Base-by-base conservation (phyloP, 2,888 invertebrate species). In the Perizoma flavofasciatum region DNA sequence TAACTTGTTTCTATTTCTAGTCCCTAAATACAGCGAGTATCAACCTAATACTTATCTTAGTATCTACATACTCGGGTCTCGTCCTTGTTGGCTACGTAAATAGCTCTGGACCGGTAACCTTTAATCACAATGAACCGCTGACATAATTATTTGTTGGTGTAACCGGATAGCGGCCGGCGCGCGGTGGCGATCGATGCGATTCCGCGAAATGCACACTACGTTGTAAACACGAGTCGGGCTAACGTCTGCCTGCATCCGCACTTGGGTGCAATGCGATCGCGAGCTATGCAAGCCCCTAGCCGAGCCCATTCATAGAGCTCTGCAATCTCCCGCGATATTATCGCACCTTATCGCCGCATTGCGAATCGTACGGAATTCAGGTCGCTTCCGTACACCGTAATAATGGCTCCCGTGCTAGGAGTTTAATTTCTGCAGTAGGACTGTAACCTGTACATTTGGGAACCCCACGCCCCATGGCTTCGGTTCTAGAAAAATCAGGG, bases 401-500 rank as follows among this genome's bases (percentile, higher is more conserved):
- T 75, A 55, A 57, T 54, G 41, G 44, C 43, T 52, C 34, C 40
- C 35, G 44, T 37, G 52, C 37, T 53, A 32, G 60, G 3, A 39
- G 35, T 37, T 35, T 41, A 5, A 22, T 48, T 60, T 47, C n/a
- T 45, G 40, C 37, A 46, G 61, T 59, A 39, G 47, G 56, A 33
- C 45, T 51, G 45, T 65, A 79, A 81, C 92, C 92, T 92, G 92
- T 79, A 81, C 89, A 91, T 92, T 92, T 92, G 92, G 92, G 92
- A 89, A 81, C 80, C 86, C 77, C 80, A 85, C 65, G 85, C 83
- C 85, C 74, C 68, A 77, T 92, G 86, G 85, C 86, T 85, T 84
- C 78, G 88, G 82, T 79, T 90, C 90, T 86, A 92, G 92, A 92
- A 85, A 92, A 90, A 80, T 82, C 91, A 92, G 92, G 91, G 72